phyloP scores from a whole-genome alignment of 2,797 vertebrate species.

The Syngnathus rostellatus region DNA sequence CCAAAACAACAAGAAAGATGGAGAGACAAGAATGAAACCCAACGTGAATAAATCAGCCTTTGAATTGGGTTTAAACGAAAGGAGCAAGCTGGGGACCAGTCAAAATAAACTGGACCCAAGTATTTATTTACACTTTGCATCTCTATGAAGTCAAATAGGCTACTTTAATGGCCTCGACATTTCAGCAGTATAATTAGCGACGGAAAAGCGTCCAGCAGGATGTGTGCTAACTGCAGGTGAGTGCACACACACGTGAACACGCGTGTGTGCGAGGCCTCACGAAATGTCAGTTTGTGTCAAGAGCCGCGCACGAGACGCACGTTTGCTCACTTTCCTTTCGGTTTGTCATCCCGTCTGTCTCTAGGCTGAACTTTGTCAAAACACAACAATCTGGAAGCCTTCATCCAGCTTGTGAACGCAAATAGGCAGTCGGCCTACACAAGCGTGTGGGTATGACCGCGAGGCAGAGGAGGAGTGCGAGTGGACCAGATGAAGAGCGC shows the following conservation, averaged over 20 bases:
- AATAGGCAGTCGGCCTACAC: slow-evolving; percentile 46
- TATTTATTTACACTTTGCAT: slow-evolving; percentile 65
- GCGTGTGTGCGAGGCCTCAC: background rate
- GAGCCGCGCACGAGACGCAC: background rate
- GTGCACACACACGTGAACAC: background rate
- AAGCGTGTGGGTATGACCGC: slow-evolving; percentile 32
- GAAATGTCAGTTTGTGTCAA: slow-evolving; percentile 7
- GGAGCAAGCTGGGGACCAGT: slow-evolving; percentile 35
- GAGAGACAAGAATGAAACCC: slow-evolving; percentile 3
- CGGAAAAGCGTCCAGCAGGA: slow-evolving; percentile 35
- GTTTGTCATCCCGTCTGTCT: slow-evolving; percentile 10
- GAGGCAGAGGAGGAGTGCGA: slow-evolving; percentile 11
- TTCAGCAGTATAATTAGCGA: slow-evolving; percentile 56
- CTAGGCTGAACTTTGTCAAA: slow-evolving; percentile 37
- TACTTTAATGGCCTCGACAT: slow-evolving; percentile 65
- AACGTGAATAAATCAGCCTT: slow-evolving; percentile 24
- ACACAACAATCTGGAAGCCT: slow-evolving; percentile 60
- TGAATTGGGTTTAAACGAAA: slow-evolving; percentile 50
- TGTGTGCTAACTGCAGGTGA: background rate
- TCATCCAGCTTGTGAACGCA: slow-evolving; percentile 48
- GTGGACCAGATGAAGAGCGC: slow-evolving; percentile 2
- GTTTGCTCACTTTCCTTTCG: slow-evolving; percentile 2
- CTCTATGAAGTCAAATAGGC: slow-evolving; percentile 66
- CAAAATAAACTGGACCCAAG: slow-evolving; percentile 61
- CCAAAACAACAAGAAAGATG: slow-evolving; percentile 12